Conservation (phyloP, 2,113 vertebrate genomes). For the Hystrix brachyura region DNA sequence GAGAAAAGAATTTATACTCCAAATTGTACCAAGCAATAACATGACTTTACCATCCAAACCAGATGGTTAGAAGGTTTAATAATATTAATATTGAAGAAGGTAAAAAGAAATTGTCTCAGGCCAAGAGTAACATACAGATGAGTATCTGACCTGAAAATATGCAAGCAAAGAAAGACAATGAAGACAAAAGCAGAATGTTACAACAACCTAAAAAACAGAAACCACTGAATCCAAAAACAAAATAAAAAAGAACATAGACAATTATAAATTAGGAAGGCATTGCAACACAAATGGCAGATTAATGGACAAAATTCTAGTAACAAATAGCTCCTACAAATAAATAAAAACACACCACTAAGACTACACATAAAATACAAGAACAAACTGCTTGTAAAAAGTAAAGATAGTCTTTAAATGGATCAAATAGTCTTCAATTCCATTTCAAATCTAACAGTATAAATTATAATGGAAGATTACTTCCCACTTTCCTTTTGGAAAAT, state of each 20-base stretch:
- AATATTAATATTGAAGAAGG: constrained; percentile 1
- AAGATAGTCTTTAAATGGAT: not conserved
- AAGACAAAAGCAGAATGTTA: not conserved
- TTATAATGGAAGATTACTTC: constrained; percentile 17
- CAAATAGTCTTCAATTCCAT: not conserved
- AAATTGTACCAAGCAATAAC: not conserved
- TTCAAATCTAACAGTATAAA: constrained; percentile 38
- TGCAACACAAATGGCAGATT: not conserved
- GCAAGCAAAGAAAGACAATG: not conserved
- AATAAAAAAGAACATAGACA: constrained; percentile 31
- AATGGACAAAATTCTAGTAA: not conserved
- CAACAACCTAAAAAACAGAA: not conserved
- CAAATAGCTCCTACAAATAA: not conserved
- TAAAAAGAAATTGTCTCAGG: not conserved
- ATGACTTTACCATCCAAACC: not conserved
- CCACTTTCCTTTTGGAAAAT: constrained; percentile 25
- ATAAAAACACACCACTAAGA: not conserved
- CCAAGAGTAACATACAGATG: constrained; percentile 10
- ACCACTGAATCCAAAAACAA: not conserved
- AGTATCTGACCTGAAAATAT: not conserved
- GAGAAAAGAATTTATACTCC: not conserved
- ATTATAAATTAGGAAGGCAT: constrained; percentile 14
- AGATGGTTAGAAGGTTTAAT: not conserved
- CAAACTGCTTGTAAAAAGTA: not conserved
- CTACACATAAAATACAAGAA: constrained; percentile 12